Evolutionary conservation across 2,797 vertebrate genomes (phyloP).

Genomic region (Hydrophis major): DNA sequence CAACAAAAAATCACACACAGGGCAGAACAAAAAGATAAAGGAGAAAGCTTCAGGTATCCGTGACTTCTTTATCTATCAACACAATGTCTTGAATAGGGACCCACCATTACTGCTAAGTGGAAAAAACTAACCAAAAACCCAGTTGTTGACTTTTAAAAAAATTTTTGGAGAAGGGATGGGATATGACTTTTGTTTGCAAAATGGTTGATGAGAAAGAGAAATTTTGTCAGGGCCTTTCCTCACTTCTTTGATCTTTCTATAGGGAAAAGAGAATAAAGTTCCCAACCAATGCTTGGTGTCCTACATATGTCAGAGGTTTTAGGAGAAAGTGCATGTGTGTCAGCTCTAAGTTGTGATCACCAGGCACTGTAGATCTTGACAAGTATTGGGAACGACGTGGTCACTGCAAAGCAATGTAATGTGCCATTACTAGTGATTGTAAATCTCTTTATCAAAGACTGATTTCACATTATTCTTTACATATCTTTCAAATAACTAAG

Average conservation of each 20-base stretch:
- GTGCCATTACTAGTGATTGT: not conserved
- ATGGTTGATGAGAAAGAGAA: not conserved
- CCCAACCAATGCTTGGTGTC: not conserved
- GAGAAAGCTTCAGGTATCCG: not conserved
- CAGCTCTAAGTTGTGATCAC: not conserved
- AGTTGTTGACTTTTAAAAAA: not conserved
- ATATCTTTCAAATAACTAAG: not conserved
- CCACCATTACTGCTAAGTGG: not conserved
- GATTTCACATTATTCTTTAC: not conserved
- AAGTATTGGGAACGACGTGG: not conserved
- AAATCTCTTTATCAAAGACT: not conserved
- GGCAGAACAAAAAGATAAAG: not conserved
- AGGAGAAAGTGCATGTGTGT: not conserved
- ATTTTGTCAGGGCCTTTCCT: not conserved
- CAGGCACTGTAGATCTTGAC: not conserved
- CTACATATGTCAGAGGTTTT: not conserved
- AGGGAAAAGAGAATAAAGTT: not conserved
- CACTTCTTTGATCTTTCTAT: not conserved
- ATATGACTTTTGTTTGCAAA: not conserved
- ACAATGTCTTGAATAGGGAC: not conserved
- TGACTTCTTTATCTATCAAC: not conserved
- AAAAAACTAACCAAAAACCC: not conserved
- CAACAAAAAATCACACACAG: too few relatives aligned
- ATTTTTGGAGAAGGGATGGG: not conserved
- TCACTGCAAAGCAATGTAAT: not conserved